Base-by-base conservation (phyloP, 1,140 invertebrate species). In the Drosophila melanogaster region DNA sequence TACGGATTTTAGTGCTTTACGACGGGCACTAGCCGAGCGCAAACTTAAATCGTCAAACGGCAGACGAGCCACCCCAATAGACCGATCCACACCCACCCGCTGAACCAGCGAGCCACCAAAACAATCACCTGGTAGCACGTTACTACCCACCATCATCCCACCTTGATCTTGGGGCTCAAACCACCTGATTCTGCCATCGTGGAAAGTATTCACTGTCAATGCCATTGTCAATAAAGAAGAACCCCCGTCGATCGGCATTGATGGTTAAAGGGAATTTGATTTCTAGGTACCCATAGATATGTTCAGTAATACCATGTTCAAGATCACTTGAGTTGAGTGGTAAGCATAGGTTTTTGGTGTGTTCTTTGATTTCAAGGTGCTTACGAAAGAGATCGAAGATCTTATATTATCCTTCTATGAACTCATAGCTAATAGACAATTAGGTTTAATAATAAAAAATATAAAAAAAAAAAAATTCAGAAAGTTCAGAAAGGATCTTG, bases 1-100 rank as follows among this genome's bases (percentile, higher is more conserved):
- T 77, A 65, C 62, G 83, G 84, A 79, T 77, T 87, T 71, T 89
- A 83, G 79, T 83, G 83, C 84, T 87, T 87, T 87, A 89, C 66
- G 83, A 87, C 47, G 58, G 54, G 74, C 62, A 67, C 73, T 77
- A 69, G 43, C 43, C 38, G 55, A 69, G 73, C 66, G 57, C 74
- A 78, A 77, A 81, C 81, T 86, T 81, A 37, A 74, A 70, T 76
- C 60, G 79, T 55, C 47, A 66, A 77, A 38, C 56, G 62, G 73
- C 60, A 72, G 56, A 47, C 40, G 64, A 60, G 10, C 49, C 50
- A 54, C 35, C 35, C 53, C 50, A 47, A 15, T 15, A 44, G 17
- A 14, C 40, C 67, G 35, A 5, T 30, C 53, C 54, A 57, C 64
- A 49, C 64, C 64, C 60, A 47, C 46, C 58, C 58, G 58, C 53